Percentiles rank a stretch among this genome's conserved stretches.
These are phyloP conservation scores for Didymodactylos carnosus DNA, from an alignment of 2,888 invertebrate species.

Conservation along the genomic window DNA sequence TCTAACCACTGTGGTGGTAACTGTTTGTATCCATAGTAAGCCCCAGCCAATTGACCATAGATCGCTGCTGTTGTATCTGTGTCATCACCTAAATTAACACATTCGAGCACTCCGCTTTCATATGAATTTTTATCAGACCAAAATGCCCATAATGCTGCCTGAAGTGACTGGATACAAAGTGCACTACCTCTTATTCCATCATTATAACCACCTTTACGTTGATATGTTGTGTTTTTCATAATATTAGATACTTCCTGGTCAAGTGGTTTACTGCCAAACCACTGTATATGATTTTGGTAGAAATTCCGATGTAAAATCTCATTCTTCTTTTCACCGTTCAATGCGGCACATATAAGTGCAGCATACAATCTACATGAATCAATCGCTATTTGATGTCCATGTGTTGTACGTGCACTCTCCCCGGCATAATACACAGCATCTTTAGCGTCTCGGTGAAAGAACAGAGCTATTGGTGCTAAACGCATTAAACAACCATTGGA, in stretches of 20 bases:
- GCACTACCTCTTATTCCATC: background rate
- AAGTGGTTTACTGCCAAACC: background rate
- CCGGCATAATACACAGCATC: background rate
- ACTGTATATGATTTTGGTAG: background rate
- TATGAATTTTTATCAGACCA: background rate
- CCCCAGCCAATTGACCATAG: background rate
- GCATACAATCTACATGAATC: background rate
- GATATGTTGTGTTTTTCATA: background rate
- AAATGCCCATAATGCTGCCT: background rate
- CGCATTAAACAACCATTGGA: background rate
- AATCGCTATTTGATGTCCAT: background rate
- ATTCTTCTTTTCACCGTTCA: background rate
- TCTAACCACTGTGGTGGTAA: background rate
- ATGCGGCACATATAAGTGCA: background rate
- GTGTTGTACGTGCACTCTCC: background rate
- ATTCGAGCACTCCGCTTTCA: background rate
- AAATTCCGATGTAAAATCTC: background rate
- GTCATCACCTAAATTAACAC: background rate
- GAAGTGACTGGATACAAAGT: background rate
- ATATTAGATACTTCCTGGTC: background rate
- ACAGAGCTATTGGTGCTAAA: background rate
- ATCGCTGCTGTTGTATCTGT: background rate
- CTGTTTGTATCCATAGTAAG: background rate
- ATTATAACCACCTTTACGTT: background rate
- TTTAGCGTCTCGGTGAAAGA: background rate